These are phyloP conservation scores for Pammene aurita DNA, from an alignment of 2,888 invertebrate species.

Conservation along the genomic window DNA sequence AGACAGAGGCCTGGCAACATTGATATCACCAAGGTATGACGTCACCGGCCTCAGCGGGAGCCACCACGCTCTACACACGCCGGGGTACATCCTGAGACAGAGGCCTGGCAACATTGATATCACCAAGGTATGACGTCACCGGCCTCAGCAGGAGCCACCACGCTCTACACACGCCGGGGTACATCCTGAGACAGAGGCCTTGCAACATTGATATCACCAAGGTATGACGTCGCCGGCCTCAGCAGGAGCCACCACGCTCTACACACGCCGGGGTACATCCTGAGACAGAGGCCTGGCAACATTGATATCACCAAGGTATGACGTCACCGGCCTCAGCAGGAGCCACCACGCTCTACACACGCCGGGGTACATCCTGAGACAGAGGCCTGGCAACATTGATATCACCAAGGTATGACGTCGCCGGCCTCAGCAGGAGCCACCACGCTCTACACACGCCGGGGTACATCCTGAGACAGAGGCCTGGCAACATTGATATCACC, in stretches of 20 bases:
- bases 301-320: conserved; percentile 75
- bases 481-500: conserved; percentile 68
- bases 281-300: conserved; percentile 60
- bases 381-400: conserved; percentile 62
- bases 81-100: conserved; percentile 73
- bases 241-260: conserved; percentile 61
- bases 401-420: conserved; percentile 67
- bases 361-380: conserved; percentile 73
- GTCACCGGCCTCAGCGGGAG: conserved; percentile 54
- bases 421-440: conserved; percentile 56
- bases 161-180: conserved; percentile 65
- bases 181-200: conserved; percentile 67
- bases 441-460: conserved; percentile 65
- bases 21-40: conserved; percentile 71
- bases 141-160: conserved; percentile 58
- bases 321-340: conserved; percentile 53
- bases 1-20: conserved; percentile 61
- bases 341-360: conserved; percentile 59
- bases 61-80: conserved; percentile 59
- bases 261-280: conserved; percentile 69
- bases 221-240: conserved; percentile 49
- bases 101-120: conserved; percentile 66
- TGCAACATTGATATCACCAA: conserved; percentile 69
- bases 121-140: conserved; percentile 59
- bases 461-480: conserved; percentile 68